Base-by-base conservation (phyloP, 2,888 invertebrate genomes). In the Drosophila dives region DNA sequence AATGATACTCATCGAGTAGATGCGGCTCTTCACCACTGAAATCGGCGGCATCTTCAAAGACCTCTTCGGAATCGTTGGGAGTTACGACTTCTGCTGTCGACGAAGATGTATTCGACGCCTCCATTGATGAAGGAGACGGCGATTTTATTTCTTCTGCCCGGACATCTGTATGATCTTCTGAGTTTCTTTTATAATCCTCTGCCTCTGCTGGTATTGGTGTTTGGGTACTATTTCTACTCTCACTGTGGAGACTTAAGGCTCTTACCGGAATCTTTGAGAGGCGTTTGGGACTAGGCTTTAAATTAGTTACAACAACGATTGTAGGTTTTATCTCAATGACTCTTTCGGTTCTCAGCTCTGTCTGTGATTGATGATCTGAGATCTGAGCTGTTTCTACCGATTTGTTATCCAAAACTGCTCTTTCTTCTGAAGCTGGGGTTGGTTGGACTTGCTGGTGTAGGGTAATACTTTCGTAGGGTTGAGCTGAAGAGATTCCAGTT, bases 241-340 rank as follows among this genome's bases (percentile, higher is more conserved):
- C 91, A 51, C 81, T 81, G 20, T 76, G 83, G 6, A 90, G 58
- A 56, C 81, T 91, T 0, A 64, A 58, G 1, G 84, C 85, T 72
- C 89, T 71, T 0, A 92, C 81, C 2, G 92, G 92, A 64, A 92
- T 92, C 72, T 82, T 90, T 0, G 93, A 92, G 10, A 81, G 71
- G 15, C 75, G 75, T 20, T 80, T 91, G 0, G 68, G 71, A 51
- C 66, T 75, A 0, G 64, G 75, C 17, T 86, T 90, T 0, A 69
- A 48, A 6, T 68, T 55, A 10, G 34, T 17, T 12, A 32, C 29
- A 8, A 67, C 36, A 15, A 38, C 17, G 15, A 20, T 23, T n/a
- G 54, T 42, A 42, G 59, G 45, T 12, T 23, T 50, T 7, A 53
- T 0, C 33, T 56, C 49, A 29, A 73, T 26, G 11, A 49, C 36